These are phyloP conservation scores for Neocloeon triangulifer DNA, from an alignment of 1,140 invertebrate species.

Conservation along the genomic window DNA sequence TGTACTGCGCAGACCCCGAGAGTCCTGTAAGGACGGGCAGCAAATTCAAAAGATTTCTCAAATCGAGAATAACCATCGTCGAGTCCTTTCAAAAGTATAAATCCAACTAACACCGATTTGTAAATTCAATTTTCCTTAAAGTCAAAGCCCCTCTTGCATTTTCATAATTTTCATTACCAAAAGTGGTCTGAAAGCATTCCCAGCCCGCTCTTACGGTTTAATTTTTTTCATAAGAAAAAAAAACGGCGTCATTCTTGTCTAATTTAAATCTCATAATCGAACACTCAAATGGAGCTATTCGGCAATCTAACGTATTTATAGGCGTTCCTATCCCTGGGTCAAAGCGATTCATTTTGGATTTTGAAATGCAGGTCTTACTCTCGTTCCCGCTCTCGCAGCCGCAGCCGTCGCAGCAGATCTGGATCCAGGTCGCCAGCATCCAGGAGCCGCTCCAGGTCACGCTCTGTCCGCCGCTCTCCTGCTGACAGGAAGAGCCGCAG, in stretches of 20 bases:
- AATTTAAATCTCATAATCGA: too few relatives aligned
- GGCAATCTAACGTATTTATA: neutral
- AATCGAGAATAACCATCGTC: too few relatives aligned
- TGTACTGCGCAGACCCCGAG: neutral
- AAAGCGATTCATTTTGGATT: neutral
- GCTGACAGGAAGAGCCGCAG: too few relatives aligned
- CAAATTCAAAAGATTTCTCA: neutral
- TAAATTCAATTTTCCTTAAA: too few relatives aligned
- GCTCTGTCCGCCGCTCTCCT: neutral
- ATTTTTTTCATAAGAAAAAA: too few relatives aligned
- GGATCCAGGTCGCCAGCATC: slow-evolving; percentile 18
- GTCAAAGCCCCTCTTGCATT: too few relatives aligned
- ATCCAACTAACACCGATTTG: too few relatives aligned
- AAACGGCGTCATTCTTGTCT: too few relatives aligned
- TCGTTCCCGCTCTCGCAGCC: slow-evolving; percentile 17
- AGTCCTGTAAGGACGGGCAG: neutral
- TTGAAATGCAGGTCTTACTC: neutral
- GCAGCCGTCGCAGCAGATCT: slow-evolving; percentile 20
- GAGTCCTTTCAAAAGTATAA: too few relatives aligned
- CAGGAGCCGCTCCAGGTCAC: slow-evolving; percentile 12
- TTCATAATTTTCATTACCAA: too few relatives aligned
- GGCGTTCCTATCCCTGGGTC: neutral
- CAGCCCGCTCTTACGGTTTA: too few relatives aligned
- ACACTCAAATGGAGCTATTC: neutral
- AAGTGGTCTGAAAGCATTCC: too few relatives aligned